Percentiles rank a stretch among this genome's conserved stretches.
Evolutionary conservation across 2,113 vertebrate species (phyloP).

Genomic region (Podilymbus podiceps): DNA sequence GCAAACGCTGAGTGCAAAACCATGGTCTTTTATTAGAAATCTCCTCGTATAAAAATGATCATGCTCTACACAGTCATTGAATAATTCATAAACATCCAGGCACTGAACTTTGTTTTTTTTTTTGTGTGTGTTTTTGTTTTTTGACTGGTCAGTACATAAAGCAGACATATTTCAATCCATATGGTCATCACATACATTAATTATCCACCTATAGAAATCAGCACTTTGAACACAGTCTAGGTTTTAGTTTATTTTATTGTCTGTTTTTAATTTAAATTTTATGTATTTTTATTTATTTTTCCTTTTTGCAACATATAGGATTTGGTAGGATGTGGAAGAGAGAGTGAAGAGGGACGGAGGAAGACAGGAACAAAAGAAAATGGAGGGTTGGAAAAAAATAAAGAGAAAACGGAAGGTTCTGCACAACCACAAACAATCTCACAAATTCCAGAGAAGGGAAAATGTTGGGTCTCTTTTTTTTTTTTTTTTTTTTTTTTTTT

Average conservation of each 20-base stretch:
- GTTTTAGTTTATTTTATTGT: constrained; percentile 68
- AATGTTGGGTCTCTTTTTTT: neutral
- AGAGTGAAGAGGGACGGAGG: constrained; percentile 13
- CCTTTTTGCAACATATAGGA: constrained; percentile 77
- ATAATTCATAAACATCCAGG: constrained; percentile 95
- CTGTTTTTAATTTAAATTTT: constrained; percentile 34
- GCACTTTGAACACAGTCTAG: constrained; percentile 87
- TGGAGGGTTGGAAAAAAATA: neutral
- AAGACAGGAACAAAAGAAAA: constrained; percentile 23
- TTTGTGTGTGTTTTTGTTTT: constrained; percentile 67
- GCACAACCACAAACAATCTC: constrained; percentile 82
- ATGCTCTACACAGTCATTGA: constrained; percentile 91
- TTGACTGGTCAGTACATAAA: constrained; percentile 87
- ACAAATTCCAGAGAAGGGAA: constrained; percentile 76
- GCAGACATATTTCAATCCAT: constrained; percentile 88
- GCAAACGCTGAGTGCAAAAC: constrained; percentile 84
- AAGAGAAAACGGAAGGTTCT: constrained; percentile 48
- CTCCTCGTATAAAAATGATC: constrained; percentile 96
- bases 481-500: neutral
- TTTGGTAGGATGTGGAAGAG: constrained; percentile 19
- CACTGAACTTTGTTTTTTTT: constrained; percentile 84
- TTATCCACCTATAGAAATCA: constrained; percentile 88
- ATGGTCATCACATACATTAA: constrained; percentile 87
- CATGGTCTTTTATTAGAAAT: constrained; percentile 96
- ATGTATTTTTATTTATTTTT: constrained; percentile 41